Conservation (phyloP, 2,888 invertebrate genomes). For the Netelia inedita region DNA sequence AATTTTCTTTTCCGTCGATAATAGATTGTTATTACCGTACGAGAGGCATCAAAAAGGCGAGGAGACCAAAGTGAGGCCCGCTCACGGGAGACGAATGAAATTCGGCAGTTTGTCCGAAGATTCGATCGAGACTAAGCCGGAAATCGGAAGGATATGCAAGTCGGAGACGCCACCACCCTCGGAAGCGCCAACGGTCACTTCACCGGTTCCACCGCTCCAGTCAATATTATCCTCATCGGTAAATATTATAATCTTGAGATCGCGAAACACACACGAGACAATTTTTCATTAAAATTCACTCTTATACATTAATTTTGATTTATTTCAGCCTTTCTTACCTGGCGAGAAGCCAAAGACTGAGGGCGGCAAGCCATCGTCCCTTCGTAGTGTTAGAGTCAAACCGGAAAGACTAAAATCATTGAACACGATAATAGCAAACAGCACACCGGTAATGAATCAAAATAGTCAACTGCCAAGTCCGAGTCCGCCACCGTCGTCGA, state of each 20-base stretch:
- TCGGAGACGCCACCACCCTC: constrained; percentile 80
- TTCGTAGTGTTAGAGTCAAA: constrained; percentile 90
- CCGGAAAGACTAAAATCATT: constrained; percentile 86
- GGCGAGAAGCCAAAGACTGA: constrained; percentile 84
- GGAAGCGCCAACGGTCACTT: constrained; percentile 81
- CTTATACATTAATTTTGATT: not conserved
- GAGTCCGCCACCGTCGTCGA: constrained; percentile 82
- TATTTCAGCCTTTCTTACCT: constrained; percentile 81
- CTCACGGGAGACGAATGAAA: constrained; percentile 80
- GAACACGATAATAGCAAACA: constrained; percentile 82
- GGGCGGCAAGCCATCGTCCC: constrained; percentile 86
- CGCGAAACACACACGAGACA: not conserved
- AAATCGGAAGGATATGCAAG: constrained; percentile 82
- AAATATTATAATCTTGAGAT: constrained; percentile 27
- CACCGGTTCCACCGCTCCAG: constrained; percentile 79
- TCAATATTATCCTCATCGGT: constrained; percentile 79
- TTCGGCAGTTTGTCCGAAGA: constrained; percentile 84
- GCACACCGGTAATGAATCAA: constrained; percentile 74
- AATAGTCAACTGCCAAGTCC: constrained; percentile 81
- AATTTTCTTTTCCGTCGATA: constrained; percentile 51
- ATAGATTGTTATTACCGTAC: constrained; percentile 89
- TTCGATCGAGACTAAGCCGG: constrained; percentile 81
- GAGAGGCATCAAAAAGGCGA: constrained; percentile 88
- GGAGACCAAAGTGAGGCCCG: constrained; percentile 80
- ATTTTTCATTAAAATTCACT: not conserved